Evolutionary conservation across 2,797 vertebrate genomes (phyloP), one percentile per base, ranked within the genome.

Genomic region (Anomalospiza imberbis): DNA sequence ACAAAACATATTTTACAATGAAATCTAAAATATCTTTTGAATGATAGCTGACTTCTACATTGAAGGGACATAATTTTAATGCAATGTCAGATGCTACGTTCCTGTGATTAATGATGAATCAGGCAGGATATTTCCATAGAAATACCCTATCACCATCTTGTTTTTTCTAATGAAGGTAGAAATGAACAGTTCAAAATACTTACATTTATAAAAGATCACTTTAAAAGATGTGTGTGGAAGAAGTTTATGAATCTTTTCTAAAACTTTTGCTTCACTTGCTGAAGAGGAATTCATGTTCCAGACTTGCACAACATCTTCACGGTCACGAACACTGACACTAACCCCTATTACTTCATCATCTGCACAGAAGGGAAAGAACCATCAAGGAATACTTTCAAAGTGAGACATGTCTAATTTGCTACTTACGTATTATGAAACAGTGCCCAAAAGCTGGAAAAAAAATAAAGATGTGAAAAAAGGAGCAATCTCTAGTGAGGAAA

Each of bases 201-300:
- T 96, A 99, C 99, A 98, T 97, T 99, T 99, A 98, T 99, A 99
- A 98, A 99, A 99, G 88, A 99, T 98, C 0, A 98, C 99, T 98
- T 99, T 99, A 98, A 99, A 99, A 92, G 98, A 95, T 5, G 98
- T 98, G 91, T 98, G 98, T 75, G 99, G 99, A 93, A 99, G 98
- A 91, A 99, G 99, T 94, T 99, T 98, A 26, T 99, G 97, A 96
- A 99, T 99, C 96, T 99, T 99, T 89, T 98, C 98, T 93, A 99
- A 93, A 95, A 99, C 96, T 22, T 98, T 99, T 6, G 99, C 99
- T 97, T 99, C 98, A 2, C 96, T 98, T 54, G 98, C 98, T 93
- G 98, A 97, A 17, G 98, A 98, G 29, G 99, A 99, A 12, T 99
- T 99, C 95, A 98, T 98, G 40, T 99, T 99, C 99, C 99, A 99